These are phyloP conservation scores for Acanthis flammea DNA, from an alignment of 2,797 vertebrate species.

Conservation along the genomic window DNA sequence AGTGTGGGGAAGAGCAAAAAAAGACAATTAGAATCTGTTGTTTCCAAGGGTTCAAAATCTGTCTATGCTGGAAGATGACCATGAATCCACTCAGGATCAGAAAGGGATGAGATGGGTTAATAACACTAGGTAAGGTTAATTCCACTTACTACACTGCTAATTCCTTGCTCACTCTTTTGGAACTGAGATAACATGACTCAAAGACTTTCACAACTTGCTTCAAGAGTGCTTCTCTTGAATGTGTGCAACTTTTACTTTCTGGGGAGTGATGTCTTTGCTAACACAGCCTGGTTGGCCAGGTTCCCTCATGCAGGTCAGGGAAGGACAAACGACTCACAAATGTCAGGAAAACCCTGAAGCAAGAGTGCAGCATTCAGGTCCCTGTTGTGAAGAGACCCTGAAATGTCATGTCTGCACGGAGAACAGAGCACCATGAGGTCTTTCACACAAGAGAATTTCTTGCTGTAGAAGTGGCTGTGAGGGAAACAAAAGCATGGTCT, in stretches of 20 bases:
- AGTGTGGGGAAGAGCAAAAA: background rate
- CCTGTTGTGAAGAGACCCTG: background rate
- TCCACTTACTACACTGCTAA: background rate
- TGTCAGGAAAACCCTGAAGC: background rate
- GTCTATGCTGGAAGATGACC: background rate
- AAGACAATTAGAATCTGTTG: background rate
- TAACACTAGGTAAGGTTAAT: background rate
- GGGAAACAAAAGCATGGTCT: background rate
- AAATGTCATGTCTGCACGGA: background rate
- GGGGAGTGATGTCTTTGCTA: background rate
- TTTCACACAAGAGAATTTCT: background rate
- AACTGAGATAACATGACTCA: background rate
- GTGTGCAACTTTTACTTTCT: background rate
- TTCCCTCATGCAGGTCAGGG: background rate
- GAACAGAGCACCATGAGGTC: background rate
- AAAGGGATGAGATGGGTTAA: background rate
- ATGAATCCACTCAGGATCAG: background rate
- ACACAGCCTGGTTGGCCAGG: rapidly evolving
- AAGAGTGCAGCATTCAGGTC: background rate
- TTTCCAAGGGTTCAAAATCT: background rate
- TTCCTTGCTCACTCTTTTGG: background rate
- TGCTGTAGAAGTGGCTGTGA: background rate
- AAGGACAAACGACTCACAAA: background rate
- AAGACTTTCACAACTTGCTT: background rate
- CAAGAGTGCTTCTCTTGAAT: background rate